These are phyloP conservation scores for Aplidium turbinatum DNA, from an alignment of 23 tunicate species.

Conservation along the genomic window DNA sequence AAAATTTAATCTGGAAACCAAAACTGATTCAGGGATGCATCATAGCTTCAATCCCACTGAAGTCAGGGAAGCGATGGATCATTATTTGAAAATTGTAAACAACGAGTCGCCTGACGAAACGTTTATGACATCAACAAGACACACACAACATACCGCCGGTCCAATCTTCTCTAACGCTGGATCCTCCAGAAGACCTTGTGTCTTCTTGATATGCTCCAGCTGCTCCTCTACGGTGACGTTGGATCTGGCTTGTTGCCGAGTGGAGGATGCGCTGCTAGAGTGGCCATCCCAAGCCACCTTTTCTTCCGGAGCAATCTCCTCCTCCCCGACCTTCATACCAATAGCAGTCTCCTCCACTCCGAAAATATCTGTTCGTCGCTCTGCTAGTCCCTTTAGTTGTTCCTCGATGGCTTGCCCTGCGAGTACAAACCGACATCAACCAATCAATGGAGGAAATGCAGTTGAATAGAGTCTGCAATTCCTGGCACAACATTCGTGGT, in stretches of 20 bases:
- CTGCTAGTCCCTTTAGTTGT: constrained; percentile 77
- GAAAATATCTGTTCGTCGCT: constrained; percentile 95
- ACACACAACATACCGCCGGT: too few relatives aligned
- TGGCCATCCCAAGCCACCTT: constrained; percentile 88
- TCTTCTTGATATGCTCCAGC: constrained; percentile 65
- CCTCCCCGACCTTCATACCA: constrained; percentile 96
- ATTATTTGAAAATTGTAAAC: neutral
- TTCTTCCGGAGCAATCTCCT: constrained; percentile 47
- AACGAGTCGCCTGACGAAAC: too few relatives aligned
- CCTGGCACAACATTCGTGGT: too few relatives aligned
- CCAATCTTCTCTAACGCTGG: constrained; percentile 70
- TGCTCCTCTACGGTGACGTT: constrained; percentile 80
- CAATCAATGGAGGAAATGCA: too few relatives aligned
- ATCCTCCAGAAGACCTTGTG: constrained; percentile 84
- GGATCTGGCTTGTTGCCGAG: constrained; percentile 69
- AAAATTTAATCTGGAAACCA: too few relatives aligned
- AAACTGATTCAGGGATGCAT: too few relatives aligned
- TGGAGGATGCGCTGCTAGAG: constrained; percentile 63
- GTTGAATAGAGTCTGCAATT: too few relatives aligned
- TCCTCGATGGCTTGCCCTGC: constrained; percentile 76
- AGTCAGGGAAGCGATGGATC: neutral
- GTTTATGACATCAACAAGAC: too few relatives aligned
- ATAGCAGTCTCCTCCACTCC: constrained; percentile 98
- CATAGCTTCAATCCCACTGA: neutral
- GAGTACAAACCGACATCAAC: too few relatives aligned